phyloP scores from a whole-genome alignment of 2,888 invertebrate genomes.

The Agrochola lychnidis region DNA sequence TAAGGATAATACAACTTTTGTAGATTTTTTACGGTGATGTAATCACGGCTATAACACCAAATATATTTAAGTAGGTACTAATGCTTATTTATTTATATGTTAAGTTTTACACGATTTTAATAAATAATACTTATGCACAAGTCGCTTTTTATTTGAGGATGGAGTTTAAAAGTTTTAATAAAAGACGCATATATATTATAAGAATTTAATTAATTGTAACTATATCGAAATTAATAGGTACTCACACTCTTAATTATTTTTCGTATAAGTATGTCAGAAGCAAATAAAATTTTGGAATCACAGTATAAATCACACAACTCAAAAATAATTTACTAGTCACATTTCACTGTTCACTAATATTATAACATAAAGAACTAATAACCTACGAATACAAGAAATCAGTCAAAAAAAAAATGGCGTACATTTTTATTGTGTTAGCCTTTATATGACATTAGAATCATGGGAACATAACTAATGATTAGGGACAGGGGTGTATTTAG shows the following conservation, averaged over 20 bases:
- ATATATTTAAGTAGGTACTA: constrained; percentile 61
- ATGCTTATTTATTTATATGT: constrained; percentile 62
- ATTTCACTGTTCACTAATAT: constrained; percentile 57
- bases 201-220: constrained; percentile 68
- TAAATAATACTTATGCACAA: constrained; percentile 63
- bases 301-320: constrained; percentile 73
- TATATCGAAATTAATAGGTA: constrained; percentile 63
- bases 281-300: constrained; percentile 70
- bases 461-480: constrained; percentile 17
- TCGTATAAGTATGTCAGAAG: constrained; percentile 59
- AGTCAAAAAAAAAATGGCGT: constrained; percentile 75
- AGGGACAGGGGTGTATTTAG: neutral
- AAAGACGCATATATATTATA: constrained; percentile 55
- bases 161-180: constrained; percentile 9
- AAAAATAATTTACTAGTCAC: constrained; percentile 71
- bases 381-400: constrained; percentile 70
- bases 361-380: constrained; percentile 60
- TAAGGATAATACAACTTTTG: constrained; percentile 17
- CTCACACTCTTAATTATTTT: constrained; percentile 63
- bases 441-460: constrained; percentile 30
- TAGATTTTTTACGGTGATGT: constrained; percentile 69
- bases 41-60: constrained; percentile 77
- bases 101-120: constrained; percentile 71
- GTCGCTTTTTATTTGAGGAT: constrained; percentile 26
- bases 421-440: constrained; percentile 49